Conservation (phyloP, 2,888 invertebrate species). For the Ceratothoa steindachneri region DNA sequence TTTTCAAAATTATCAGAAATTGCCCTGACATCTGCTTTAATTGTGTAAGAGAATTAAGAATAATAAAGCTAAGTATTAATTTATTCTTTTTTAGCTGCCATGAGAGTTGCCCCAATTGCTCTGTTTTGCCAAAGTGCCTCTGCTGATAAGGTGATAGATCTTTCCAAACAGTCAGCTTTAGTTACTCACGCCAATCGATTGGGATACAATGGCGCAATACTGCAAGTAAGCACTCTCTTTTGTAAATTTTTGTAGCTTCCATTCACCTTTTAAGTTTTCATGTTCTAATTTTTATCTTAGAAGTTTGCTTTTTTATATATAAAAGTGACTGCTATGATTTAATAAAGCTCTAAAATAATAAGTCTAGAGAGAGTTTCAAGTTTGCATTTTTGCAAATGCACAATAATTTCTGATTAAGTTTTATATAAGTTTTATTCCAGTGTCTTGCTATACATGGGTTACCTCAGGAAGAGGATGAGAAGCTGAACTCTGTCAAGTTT, state of each 20-base stretch:
- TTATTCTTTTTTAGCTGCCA: conserved; percentile 55
- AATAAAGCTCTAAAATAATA: no score
- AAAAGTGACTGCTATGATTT: no score
- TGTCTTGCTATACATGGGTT: conserved; percentile 52
- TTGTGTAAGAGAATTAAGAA: background rate
- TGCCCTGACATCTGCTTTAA: background rate
- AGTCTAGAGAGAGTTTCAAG: no score
- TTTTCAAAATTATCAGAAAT: no score
- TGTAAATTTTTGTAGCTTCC: no score
- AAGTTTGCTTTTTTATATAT: no score
- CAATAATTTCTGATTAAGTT: background rate
- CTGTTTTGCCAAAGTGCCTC: conserved; percentile 58
- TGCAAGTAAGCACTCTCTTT: conserved; percentile 52
- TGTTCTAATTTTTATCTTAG: no score
- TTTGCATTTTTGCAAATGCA: no score
- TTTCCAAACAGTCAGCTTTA: conserved; percentile 57
- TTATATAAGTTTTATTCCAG: conserved; percentile 34
- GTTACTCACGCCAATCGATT: conserved; percentile 61
- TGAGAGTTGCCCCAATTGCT: conserved; percentile 67
- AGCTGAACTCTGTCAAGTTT: conserved; percentile 58
- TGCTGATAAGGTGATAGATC: conserved; percentile 58
- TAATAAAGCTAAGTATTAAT: background rate
- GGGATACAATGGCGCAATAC: conserved; percentile 54
- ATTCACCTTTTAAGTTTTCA: no score
- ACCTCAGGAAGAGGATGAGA: conserved; percentile 49